Evolutionary conservation across 2,113 vertebrate species (phyloP).

Genomic region (Silurus glanis): DNA sequence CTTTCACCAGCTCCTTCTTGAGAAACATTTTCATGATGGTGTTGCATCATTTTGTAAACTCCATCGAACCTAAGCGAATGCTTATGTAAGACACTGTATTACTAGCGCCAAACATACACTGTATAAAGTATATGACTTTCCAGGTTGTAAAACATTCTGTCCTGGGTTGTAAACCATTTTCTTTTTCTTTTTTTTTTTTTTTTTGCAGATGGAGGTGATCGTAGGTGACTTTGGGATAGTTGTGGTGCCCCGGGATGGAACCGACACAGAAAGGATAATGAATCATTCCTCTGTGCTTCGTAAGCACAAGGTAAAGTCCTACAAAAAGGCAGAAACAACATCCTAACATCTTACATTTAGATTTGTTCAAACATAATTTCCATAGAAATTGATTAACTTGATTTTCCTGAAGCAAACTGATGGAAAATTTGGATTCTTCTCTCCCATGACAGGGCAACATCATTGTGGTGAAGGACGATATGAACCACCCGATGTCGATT

Average conservation of each 20-base stretch:
- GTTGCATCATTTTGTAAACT: background rate
- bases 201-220: slow-evolving; percentile 92
- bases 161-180: background rate
- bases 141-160: background rate
- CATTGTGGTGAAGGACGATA: slow-evolving; percentile 84
- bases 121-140: background rate
- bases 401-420: background rate
- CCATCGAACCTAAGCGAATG: background rate
- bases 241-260: slow-evolving; percentile 91
- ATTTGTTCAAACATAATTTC: background rate
- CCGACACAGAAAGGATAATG: slow-evolving; percentile 91
- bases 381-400: too few species aligned
- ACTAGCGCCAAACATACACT: background rate
- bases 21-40: background rate
- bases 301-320: slow-evolving; percentile 84
- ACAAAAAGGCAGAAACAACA: background rate
- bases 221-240: slow-evolving; percentile 97
- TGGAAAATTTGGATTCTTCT: background rate
- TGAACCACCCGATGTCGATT: slow-evolving; percentile 89
- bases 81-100: background rate
- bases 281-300: slow-evolving; percentile 96
- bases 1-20: background rate
- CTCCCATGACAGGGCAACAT: slow-evolving; percentile 84
- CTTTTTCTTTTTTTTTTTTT: slow-evolving; percentile 3
- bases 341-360: background rate